These are phyloP conservation scores for Liolophura sinensis DNA, from an alignment of 1,140 invertebrate genomes.

Conservation along the genomic window DNA sequence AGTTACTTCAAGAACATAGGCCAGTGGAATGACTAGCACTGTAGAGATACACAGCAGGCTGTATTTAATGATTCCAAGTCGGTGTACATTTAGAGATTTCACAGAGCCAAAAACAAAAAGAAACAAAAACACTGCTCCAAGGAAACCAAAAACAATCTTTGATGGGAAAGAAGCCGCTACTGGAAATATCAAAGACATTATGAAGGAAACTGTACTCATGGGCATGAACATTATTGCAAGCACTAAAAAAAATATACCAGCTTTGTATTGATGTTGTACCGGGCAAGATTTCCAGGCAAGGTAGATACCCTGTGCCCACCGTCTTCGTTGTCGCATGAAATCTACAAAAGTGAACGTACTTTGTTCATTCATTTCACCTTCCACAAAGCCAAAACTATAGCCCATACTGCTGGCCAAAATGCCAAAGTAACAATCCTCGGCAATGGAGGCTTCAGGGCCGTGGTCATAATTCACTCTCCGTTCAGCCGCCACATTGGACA, in stretches of 20 bases:
- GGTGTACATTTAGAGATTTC: constrained; percentile 88
- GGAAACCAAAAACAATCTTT: constrained; percentile 85
- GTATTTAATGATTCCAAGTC: constrained; percentile 81
- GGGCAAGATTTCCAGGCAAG: constrained; percentile 88
- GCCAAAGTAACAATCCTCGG: constrained; percentile 96
- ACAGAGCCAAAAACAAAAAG: constrained; percentile 96
- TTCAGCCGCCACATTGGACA: constrained; percentile 81
- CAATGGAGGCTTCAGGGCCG: constrained; percentile 93
- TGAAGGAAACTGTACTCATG: constrained; percentile 84
- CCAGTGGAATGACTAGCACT: constrained; percentile 87
- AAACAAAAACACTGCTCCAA: constrained; percentile 88
- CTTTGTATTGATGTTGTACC: constrained; percentile 81
- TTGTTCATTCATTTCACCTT: constrained; percentile 95
- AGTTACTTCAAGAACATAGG: constrained; percentile 90
- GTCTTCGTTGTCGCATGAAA: constrained; percentile 92
- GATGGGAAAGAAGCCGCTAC: constrained; percentile 77
- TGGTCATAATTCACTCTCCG: constrained; percentile 92
- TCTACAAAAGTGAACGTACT: constrained; percentile 94
- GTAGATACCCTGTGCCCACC: constrained; percentile 96
- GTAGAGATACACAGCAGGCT: constrained; percentile 80
- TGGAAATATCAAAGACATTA: constrained; percentile 82
- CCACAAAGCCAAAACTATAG: constrained; percentile 61
- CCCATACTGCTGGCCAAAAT: constrained; percentile 74
- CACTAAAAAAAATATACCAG: constrained; percentile 85
- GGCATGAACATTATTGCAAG: constrained; percentile 97